Evolutionary conservation across 2,797 vertebrate genomes (phyloP).

Genomic region (Anabas testudineus): DNA sequence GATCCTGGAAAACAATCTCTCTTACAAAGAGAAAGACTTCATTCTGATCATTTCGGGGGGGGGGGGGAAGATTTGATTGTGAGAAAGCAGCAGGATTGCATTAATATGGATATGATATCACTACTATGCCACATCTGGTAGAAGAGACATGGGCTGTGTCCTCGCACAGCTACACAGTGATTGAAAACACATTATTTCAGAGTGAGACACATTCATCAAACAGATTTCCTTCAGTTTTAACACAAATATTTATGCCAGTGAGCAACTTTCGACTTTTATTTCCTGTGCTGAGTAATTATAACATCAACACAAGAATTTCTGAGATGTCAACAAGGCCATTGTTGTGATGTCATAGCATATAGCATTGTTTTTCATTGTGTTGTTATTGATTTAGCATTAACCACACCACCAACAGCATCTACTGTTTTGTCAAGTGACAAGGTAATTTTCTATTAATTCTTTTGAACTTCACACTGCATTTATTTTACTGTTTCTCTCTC

Average conservation of each 20-base stretch:
- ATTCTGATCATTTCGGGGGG: constrained; percentile 31
- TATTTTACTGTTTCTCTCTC: neutral
- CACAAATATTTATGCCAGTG: neutral
- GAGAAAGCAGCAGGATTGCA: constrained; percentile 20
- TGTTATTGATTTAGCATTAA: neutral
- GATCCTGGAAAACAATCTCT: constrained; percentile 40
- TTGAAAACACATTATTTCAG: constrained; percentile 12
- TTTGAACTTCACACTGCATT: neutral
- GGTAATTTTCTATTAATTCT: neutral
- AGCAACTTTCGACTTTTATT: neutral
- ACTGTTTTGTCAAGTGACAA: neutral
- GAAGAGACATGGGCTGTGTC: constrained; percentile 22
- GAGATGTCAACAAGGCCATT: neutral
- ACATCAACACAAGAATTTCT: neutral
- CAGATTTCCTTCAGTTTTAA: neutral
- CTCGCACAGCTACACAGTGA: constrained; percentile 23
- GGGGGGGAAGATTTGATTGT: constrained; percentile 21
- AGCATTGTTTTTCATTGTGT: neutral
- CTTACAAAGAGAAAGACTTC: constrained; percentile 28
- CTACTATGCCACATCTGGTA: constrained; percentile 25
- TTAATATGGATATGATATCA: constrained; percentile 40
- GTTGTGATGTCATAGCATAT: neutral
- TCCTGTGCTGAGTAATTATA: neutral
- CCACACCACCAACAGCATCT: neutral
- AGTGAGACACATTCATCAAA: constrained; percentile 6